Evolutionary conservation across 2,797 vertebrate species (phyloP).

Genomic region (Girardinus metallicus): DNA sequence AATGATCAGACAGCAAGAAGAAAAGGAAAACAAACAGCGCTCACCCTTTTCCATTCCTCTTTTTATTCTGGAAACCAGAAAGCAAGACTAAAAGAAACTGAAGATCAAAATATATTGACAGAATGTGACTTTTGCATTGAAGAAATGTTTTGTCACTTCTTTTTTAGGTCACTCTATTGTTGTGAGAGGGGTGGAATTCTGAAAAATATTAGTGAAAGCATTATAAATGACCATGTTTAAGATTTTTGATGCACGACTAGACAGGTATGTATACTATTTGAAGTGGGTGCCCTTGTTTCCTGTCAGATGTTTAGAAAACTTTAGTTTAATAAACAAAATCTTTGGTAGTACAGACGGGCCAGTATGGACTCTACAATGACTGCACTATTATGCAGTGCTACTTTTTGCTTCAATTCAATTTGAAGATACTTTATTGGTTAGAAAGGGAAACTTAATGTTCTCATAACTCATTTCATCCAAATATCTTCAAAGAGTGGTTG

Average conservation of each 20-base stretch:
- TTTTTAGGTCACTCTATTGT: no score
- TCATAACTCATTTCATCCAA: neutral
- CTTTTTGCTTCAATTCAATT: neutral
- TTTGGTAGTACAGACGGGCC: neutral
- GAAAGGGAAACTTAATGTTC: neutral
- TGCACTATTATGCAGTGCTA: neutral
- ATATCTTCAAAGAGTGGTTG: neutral
- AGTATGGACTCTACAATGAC: neutral
- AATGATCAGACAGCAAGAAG: constrained; percentile 7
- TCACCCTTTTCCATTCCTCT: constrained; percentile 1
- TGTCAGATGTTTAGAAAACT: neutral
- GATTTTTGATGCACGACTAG: neutral
- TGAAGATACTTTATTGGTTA: neutral
- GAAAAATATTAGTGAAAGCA: no score
- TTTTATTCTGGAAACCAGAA: neutral
- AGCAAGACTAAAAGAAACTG: neutral
- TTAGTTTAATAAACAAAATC: neutral
- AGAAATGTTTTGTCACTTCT: neutral
- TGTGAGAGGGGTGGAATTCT: no score
- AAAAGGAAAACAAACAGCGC: neutral
- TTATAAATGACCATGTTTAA: neutral
- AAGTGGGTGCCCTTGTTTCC: neutral
- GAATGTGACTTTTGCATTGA: neutral
- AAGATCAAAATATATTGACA: neutral
- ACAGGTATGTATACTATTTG: neutral